Percentiles rank a stretch among this genome's conserved stretches.
Conservation (phyloP, 2,113 vertebrate species). For the Clarias gariepinus region DNA sequence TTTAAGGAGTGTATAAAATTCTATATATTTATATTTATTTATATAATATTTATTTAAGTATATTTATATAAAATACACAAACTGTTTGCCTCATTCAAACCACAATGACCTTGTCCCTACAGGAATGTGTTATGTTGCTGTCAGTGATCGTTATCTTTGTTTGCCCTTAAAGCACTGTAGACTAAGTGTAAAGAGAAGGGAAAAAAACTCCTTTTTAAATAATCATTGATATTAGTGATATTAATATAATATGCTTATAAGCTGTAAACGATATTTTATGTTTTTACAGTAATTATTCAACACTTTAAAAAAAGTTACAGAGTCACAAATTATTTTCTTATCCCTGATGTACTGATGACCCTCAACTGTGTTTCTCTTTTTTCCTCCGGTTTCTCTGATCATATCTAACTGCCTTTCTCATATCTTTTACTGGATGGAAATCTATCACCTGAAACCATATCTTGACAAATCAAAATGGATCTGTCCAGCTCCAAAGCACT, state of each 20-base stretch:
- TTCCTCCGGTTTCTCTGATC: neutral
- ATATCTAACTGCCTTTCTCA: slow-evolving; percentile 5
- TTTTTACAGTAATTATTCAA: neutral
- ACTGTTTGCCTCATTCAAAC: neutral
- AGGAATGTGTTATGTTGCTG: neutral
- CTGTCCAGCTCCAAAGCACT: slow-evolving; percentile 2
- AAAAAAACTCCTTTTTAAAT: neutral
- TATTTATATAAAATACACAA: neutral
- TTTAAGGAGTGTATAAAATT: neutral
- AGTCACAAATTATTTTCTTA: neutral
- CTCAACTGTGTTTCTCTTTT: neutral
- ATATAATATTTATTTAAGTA: too few relatives aligned
- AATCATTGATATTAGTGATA: neutral
- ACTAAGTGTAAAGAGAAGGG: neutral
- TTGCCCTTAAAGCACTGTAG: neutral
- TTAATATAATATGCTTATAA: neutral
- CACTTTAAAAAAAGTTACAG: neutral
- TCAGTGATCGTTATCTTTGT: neutral
- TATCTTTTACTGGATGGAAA: neutral
- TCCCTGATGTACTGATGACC: neutral
- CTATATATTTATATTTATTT: too few relatives aligned
- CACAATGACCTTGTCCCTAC: neutral
- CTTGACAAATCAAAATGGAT: slow-evolving; percentile 16
- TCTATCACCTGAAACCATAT: neutral
- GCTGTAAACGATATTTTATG: slow-evolving; percentile 11